phyloP scores from a whole-genome alignment of 2,888 invertebrate genomes.

The Pharmacophagus antenor region DNA sequence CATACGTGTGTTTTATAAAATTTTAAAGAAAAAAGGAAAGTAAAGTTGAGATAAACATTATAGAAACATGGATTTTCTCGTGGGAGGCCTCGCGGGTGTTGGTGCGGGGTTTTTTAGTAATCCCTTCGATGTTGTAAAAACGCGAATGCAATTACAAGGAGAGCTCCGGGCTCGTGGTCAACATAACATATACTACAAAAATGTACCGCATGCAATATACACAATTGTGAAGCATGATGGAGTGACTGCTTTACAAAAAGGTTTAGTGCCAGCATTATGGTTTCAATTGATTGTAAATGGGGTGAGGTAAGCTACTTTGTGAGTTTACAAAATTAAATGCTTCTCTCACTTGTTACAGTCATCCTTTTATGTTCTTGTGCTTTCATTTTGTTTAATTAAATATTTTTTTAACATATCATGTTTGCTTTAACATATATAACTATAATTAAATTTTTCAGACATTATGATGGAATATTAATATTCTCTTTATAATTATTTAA shows the following conservation, averaged over 20 bases:
- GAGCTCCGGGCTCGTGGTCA: constrained; percentile 82
- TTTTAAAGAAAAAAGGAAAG: not conserved
- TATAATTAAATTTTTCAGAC: not conserved
- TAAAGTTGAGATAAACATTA: not conserved
- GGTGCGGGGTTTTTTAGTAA: constrained; percentile 91
- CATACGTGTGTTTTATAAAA: not conserved
- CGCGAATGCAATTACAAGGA: constrained; percentile 91
- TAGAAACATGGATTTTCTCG: constrained; percentile 83
- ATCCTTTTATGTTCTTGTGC: not conserved
- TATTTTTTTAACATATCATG: not conserved
- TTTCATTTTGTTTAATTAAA: not conserved
- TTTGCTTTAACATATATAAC: not conserved
- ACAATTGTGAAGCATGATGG: constrained; percentile 88
- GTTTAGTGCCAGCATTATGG: constrained; percentile 87
- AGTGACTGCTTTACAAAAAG: constrained; percentile 86
- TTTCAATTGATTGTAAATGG: constrained; percentile 64
- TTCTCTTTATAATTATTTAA: not conserved
- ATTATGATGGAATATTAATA: not conserved
- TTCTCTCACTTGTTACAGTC: not conserved
- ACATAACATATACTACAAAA: constrained; percentile 81
- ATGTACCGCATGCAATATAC: constrained; percentile 89
- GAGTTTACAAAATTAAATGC: not conserved
- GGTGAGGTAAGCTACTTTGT: constrained; percentile 63
- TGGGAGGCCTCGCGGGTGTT: constrained; percentile 87
- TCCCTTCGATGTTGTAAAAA: constrained; percentile 94